Evolutionary conservation across 2,113 vertebrate genomes (phyloP), one percentile per base, ranked within the genome.

Genomic region (Ameiurus melas): DNA sequence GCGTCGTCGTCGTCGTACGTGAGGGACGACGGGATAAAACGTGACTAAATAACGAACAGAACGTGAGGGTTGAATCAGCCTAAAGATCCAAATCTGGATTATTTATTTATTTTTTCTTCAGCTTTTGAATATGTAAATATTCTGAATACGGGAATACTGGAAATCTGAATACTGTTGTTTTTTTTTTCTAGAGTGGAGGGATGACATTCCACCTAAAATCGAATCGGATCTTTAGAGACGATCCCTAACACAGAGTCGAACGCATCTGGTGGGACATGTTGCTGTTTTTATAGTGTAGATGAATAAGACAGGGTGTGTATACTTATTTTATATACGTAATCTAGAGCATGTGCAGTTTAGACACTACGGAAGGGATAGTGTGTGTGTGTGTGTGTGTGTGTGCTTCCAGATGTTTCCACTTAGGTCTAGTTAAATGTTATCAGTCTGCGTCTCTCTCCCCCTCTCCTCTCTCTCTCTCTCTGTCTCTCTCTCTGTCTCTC

Each of bases 341-440:
- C 17, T 53, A 81, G 4, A 36, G 9, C 79, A 81, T 81, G 53
- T 58, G 53, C 30, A 5, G 19, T 58, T 20, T 33, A 58, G 13
- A 80, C 77, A 19, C 30, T 12, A 0, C 1, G 9, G 79, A 16
- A 33, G 19, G 36, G 55, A 5, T 30, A n/a, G 73, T 47, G 73
- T 79, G 77, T 30, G 53, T 19, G 77, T 8, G 77, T 51, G 73
- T 77, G 73, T 79, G 77, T 8, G 16, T 19, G 0, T 4, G 33
- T 8, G 2, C n/a, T 33, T 81, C 79, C 79, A 81, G 79, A 81
- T 81, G 79, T 81, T 58, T n/a, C 55, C 53, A 58, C 53, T 81
- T 53, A 81, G 79, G 79, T 33, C 53, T 58, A 33, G 79, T 81
- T 81, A 81, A 81, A 81, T 27, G 58, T 81, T 57, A 81, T 81